phyloP scores from a whole-genome alignment of 2,888 invertebrate species.

The Stenoptilia bipunctidactyla region DNA sequence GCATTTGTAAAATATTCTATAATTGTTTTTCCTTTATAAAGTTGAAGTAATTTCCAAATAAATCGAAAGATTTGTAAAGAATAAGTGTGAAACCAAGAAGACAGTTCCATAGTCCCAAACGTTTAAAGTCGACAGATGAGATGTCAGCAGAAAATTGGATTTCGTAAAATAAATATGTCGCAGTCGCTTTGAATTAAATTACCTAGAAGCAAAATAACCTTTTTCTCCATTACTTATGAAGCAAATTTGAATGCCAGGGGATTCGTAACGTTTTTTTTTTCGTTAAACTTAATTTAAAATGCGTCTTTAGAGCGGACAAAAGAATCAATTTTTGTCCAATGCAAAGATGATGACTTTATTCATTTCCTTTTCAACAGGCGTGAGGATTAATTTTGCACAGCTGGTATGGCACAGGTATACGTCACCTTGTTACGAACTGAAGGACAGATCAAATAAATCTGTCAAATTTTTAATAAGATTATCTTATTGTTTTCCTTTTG shows the following conservation, averaged over 20 bases:
- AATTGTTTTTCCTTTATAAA: background rate
- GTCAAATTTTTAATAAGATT: constrained; percentile 32
- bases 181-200: constrained; percentile 44
- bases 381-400: constrained; percentile 41
- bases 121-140: constrained; percentile 69
- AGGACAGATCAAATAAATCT: constrained; percentile 41
- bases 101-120: constrained; percentile 53
- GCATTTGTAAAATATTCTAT: too few species aligned
- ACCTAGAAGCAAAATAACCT: constrained; percentile 18
- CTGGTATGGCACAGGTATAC: constrained; percentile 28
- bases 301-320: constrained; percentile 50
- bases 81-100: constrained; percentile 59
- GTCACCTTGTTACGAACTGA: constrained; percentile 49
- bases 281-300: constrained; percentile 56
- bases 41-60: constrained; percentile 12
- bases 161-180: constrained; percentile 70
- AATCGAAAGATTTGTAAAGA: constrained; percentile 35
- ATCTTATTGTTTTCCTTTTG: constrained; percentile 40
- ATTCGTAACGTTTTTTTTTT: background rate
- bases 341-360: constrained; percentile 35
- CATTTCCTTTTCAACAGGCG: constrained; percentile 31
- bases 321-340: constrained; percentile 47
- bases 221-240: background rate
- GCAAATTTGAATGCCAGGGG: background rate
- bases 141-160: constrained; percentile 72